Base-by-base conservation (phyloP, 2,797 vertebrate species). In the Amblyraja radiata region DNA sequence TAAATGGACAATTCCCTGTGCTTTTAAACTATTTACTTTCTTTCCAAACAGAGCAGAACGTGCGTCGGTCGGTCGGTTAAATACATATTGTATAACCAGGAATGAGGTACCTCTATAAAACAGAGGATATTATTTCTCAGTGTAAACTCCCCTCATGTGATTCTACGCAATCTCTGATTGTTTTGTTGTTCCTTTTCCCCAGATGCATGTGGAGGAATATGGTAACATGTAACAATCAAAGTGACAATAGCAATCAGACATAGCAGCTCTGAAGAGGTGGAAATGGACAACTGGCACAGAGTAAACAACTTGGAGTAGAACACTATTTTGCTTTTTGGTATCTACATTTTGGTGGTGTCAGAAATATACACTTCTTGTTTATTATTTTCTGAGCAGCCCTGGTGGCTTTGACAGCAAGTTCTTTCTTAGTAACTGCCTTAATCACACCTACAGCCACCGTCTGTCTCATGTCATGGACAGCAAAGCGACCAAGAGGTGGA, bases 91-190 rank as follows among this genome's bases (percentile, higher is more conserved):
- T 39, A 71, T 18, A 92, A n/a, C 74, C 39, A 92, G 71, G 71
- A 92, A 39, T 73, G 46, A 7, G 74, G 23, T n/a, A 92, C 90
- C 90, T 76, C 71, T 46, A 25, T 74, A 92, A 46, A 92, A 76
- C 71, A 92, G 71, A 90, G 71, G 46, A 36, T 25, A 14, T 54
- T 92, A 92, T 58, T 92, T 92, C 71, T 28, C 71, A 74, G 10
- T 76, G 46, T 6, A 63, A 88, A 68, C 2, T 88, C 63, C 68
- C 14, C n/a, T 63, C n/a, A 14, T 16, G 13, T 68, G 90, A 46
- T 73, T 39, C 2, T 46, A 54, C 46, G 46, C 25, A 76, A 23
- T 6, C n/a, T 16, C 23, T 74, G 73, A 39, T 36, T 9, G 13
- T 16, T 28, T 18, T 36, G 84, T n/a, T 76, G 13, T 14, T 36